Evolutionary conservation across 2,797 vertebrate genomes (phyloP).

Genomic region (Melanotaenia trifasciata): DNA sequence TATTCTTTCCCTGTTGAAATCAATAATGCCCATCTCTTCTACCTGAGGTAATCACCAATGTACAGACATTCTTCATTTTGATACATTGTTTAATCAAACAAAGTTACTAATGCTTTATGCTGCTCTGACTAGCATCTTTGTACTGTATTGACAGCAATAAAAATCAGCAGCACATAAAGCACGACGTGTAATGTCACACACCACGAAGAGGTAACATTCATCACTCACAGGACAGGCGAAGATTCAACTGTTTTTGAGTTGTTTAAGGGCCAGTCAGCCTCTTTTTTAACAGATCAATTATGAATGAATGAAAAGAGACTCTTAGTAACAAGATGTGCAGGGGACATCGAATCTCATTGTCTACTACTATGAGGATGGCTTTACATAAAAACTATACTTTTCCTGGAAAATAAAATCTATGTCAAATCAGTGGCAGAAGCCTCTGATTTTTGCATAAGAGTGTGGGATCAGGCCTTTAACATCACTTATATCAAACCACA

Average conservation of each 20-base stretch:
- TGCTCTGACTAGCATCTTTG: conserved; percentile 36
- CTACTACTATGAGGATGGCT: neutral
- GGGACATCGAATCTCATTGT: conserved; percentile 2
- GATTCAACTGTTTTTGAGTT: neutral
- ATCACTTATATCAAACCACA: conserved; percentile 60
- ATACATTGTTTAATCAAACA: conserved; percentile 15
- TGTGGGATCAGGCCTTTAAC: conserved; percentile 44
- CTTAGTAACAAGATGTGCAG: neutral
- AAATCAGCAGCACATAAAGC: conserved; percentile 41
- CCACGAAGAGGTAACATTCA: conserved; percentile 29
- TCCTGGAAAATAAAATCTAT: neutral
- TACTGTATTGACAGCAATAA: conserved; percentile 5
- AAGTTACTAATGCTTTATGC: neutral
- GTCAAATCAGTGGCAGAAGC: conserved; percentile 13
- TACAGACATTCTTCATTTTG: conserved; percentile 16
- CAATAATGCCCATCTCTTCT: too few species aligned
- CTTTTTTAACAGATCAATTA: conserved; percentile 26
- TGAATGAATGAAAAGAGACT: conserved; percentile 13
- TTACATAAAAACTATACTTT: neutral
- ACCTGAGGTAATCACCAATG: too few species aligned
- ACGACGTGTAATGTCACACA: conserved; percentile 14
- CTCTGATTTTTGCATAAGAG: neutral
- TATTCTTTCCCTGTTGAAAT: neutral
- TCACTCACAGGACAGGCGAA: conserved; percentile 25
- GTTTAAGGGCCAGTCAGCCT: conserved; percentile 5